phyloP scores from a whole-genome alignment of 2,888 invertebrate species.

The Athrips mouffetella region DNA sequence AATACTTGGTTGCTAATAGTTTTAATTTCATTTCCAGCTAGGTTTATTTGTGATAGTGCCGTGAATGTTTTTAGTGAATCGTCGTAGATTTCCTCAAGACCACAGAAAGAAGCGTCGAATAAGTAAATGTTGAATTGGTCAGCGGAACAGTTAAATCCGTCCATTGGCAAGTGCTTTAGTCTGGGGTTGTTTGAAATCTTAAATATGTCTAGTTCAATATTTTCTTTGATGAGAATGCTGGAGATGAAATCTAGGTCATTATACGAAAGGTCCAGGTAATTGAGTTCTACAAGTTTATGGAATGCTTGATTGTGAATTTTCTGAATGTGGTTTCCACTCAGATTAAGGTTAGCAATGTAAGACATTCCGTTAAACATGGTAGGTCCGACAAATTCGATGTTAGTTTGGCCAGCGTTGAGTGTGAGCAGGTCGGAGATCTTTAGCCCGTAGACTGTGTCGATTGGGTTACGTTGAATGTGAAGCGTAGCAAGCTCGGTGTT shows the following conservation, averaged over 20 bases:
- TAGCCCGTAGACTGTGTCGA: constrained; percentile 80
- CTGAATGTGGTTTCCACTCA: constrained; percentile 83
- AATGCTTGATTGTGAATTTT: constrained; percentile 85
- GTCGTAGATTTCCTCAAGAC: constrained; percentile 79
- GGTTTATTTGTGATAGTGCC: constrained; percentile 81
- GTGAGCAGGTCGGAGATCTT: constrained; percentile 81
- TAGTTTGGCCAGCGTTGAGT: constrained; percentile 83
- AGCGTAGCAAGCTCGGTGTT: constrained; percentile 83
- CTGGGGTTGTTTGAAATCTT: constrained; percentile 84
- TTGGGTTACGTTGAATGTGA: constrained; percentile 83
- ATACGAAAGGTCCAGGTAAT: constrained; percentile 84
- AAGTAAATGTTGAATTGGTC: constrained; percentile 81
- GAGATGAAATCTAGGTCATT: constrained; percentile 84
- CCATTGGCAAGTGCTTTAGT: constrained; percentile 81
- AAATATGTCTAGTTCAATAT: constrained; percentile 83
- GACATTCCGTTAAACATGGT: constrained; percentile 82
- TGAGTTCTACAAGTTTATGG: constrained; percentile 80
- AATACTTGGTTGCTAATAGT: constrained; percentile 77
- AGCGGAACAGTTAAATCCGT: constrained; percentile 81
- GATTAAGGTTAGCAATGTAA: constrained; percentile 81
- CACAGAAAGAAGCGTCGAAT: constrained; percentile 87
- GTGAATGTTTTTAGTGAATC: constrained; percentile 85
- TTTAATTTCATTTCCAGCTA: constrained; percentile 82
- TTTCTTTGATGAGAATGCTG: constrained; percentile 82
- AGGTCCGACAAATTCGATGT: constrained; percentile 81